phyloP scores from a whole-genome alignment of 2,797 vertebrate species.

The Acipenser ruthenus region DNA sequence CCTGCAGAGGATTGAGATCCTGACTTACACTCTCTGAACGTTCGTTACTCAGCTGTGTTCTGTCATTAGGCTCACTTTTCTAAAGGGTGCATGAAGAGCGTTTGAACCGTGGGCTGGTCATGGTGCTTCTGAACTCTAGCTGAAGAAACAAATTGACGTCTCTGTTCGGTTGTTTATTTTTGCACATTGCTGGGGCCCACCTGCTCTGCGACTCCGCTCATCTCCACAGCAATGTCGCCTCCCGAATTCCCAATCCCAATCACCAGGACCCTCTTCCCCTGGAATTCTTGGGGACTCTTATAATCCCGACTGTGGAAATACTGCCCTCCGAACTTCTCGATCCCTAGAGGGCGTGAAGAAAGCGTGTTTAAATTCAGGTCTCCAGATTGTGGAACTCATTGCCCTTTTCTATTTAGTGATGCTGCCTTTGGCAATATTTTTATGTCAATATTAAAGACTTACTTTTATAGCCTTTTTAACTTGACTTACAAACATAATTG shows the following conservation, averaged over 20 bases:
- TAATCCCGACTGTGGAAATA: constrained; percentile 66
- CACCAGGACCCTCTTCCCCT: constrained; percentile 68
- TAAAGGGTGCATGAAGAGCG: background rate
- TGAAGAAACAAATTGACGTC: background rate
- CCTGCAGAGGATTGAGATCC: constrained; percentile 46
- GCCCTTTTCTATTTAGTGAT: too few relatives aligned
- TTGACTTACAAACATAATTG: background rate
- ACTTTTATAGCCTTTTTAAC: too few relatives aligned
- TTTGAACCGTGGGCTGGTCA: background rate
- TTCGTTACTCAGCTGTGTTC: background rate
- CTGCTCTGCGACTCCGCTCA: constrained; percentile 67
- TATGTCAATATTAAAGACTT: background rate
- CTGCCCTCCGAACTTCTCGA: constrained; percentile 54
- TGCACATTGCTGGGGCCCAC: constrained; percentile 39
- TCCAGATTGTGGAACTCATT: too few relatives aligned
- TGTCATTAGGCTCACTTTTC: background rate
- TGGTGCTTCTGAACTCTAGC: background rate
- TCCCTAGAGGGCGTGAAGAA: constrained; percentile 38
- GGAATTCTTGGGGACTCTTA: constrained; percentile 56
- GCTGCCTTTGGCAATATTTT: background rate
- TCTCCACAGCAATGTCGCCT: constrained; percentile 75
- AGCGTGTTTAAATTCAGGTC: background rate
- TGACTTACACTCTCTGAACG: constrained; percentile 3
- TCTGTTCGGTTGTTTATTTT: background rate
- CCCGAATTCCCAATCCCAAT: constrained; percentile 78